Evolutionary conservation across 37 sponge, comb jelly and placozoan species (phyloP).

Genomic region (Diacarnus erythraeanus): DNA sequence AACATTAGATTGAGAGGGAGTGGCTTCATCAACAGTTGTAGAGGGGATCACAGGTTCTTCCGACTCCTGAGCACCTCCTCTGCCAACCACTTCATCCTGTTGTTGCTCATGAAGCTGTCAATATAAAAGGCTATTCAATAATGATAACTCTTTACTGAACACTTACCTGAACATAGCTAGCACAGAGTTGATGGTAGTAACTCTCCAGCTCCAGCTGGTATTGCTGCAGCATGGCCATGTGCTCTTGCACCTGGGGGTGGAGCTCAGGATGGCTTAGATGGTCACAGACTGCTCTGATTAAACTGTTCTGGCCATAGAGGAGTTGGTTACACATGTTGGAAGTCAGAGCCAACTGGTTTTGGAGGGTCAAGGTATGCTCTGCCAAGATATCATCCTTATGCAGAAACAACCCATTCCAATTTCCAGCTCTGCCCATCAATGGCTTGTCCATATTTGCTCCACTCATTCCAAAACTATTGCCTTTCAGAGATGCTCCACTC

Average conservation of each 20-base stretch:
- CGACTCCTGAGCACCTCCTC: neutral
- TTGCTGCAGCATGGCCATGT: conserved; percentile 34
- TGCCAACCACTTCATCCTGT: neutral
- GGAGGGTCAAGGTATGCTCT: conserved; percentile 15
- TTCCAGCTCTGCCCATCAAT: neutral
- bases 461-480: neutral
- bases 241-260: conserved; percentile 17
- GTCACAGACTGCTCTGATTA: conserved; percentile 47
- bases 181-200: conserved; percentile 43
- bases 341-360: conserved; percentile 46
- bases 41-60: conserved; percentile 1
- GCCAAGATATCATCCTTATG: neutral
- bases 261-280: conserved; percentile 2
- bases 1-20: neutral
- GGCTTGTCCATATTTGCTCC: neutral
- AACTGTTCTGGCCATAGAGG: conserved; percentile 40
- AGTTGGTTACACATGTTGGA: conserved; percentile 70
- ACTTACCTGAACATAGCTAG: conserved; percentile 24
- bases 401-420: neutral
- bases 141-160: neutral
- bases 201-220: conserved; percentile 63
- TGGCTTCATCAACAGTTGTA: neutral
- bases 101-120: neutral
- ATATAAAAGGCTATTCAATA: neutral
- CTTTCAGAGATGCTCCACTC: neutral